Conservation (phyloP, 37 sponge, comb jelly and placozoan genomes). For the Mnemiopsis leidyi region DNA sequence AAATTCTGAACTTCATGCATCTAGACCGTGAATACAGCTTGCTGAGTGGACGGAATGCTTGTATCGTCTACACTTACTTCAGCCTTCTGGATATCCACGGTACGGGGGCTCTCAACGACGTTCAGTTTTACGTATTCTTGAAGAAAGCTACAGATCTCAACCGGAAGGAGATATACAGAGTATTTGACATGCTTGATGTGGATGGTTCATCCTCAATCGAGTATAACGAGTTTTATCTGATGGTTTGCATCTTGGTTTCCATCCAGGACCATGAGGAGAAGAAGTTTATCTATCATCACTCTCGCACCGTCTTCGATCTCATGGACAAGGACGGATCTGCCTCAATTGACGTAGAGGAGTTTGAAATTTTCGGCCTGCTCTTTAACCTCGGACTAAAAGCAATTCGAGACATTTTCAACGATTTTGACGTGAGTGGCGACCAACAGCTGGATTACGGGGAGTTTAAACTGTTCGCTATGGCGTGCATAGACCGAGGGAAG, state of each 20-base stretch:
- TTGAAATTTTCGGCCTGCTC: slow-evolving; percentile 84
- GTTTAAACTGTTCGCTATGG: slow-evolving; percentile 90
- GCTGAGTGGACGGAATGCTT: slow-evolving; percentile 73
- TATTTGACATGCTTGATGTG: slow-evolving; percentile 90
- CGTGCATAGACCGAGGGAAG: slow-evolving; percentile 79
- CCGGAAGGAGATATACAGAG: slow-evolving; percentile 72
- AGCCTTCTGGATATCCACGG: slow-evolving; percentile 77
- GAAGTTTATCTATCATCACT: slow-evolving; percentile 86
- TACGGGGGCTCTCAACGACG: slow-evolving; percentile 84
- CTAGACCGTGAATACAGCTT: slow-evolving; percentile 82
- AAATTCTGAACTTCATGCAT: slow-evolving; percentile 72
- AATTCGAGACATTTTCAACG: slow-evolving; percentile 78
- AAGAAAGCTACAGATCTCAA: slow-evolving; percentile 78
- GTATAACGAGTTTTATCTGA: slow-evolving; percentile 90
- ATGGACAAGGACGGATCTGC: slow-evolving; percentile 86
- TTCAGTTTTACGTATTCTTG: slow-evolving; percentile 88
- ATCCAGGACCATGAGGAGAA: slow-evolving; percentile 87
- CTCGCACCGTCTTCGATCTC: slow-evolving; percentile 86
- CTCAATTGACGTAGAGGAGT: slow-evolving; percentile 79
- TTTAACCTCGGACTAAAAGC: slow-evolving; percentile 82
- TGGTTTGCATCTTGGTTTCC: slow-evolving; percentile 83
- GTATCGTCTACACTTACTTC: slow-evolving; percentile 74
- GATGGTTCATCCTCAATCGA: slow-evolving; percentile 80
- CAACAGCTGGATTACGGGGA: slow-evolving; percentile 87
- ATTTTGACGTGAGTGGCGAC: slow-evolving; percentile 91